Evolutionary conservation across 2,888 invertebrate species (phyloP), one percentile per base, ranked within the genome.

Genomic region (Epirrita christyi): DNA sequence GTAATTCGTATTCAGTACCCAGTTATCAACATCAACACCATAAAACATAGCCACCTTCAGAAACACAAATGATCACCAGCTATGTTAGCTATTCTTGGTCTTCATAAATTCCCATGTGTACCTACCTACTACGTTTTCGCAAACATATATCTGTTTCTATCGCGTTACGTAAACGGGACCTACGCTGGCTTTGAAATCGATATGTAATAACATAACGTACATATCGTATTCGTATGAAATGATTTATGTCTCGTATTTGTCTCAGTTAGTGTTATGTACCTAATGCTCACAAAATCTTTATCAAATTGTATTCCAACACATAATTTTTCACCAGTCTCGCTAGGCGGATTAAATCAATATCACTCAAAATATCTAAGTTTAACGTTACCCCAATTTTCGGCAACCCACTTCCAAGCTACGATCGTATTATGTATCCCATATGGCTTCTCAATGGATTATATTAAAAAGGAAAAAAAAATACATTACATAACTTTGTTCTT

Each of bases 1-100:
- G 79, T 75, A 73, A 70, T 34, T 11, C 45, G n/a, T n/a, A n/a
- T n/a, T n/a, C 11, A 29, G 28, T n/a, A 13, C 7, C 11, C 13
- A 76, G 7, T 81, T 79, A 73, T 67, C 52, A 57, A 55, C 45
- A 64, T 45, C 66, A 74, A 77, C 76, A 75, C 70, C 74, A 81
- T 80, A 67, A 68, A 80, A 78, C 71, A 85, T 84, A 81, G 81
- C 82, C 70, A 73, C 83, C 81, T 70, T 76, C 49, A 59, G 68
- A 73, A 86, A 86, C 87, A 88, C 87, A 88, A 84, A 88, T 88
- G 88, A 90, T 87, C 80, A 70, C 56, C 60, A 71, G 67, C 62
- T 72, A 72, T 70, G 75, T 75, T 71, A 76, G 77, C 77, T 83
- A 82, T 83, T 83, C 74, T 76, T 49, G 66, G 52, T 66, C 56